Base-by-base conservation (phyloP, 2,888 invertebrate species). In the Conchocele bisecta region DNA sequence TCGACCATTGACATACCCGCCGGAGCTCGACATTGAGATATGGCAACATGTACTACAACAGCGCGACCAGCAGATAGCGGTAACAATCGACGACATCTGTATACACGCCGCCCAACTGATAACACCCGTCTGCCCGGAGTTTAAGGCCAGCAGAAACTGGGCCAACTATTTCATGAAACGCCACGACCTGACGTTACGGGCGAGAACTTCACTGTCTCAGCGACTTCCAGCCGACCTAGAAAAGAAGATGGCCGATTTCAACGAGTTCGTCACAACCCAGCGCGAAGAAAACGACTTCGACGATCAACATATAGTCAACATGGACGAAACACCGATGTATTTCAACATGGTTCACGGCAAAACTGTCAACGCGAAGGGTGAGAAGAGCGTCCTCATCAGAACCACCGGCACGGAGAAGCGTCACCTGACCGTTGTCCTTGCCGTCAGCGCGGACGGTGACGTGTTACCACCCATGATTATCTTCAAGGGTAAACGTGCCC, bases 251-350 rank as follows among this genome's bases (percentile, higher is more conserved):
- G 7, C 3, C 15, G 31, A 39, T n/a, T 72, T 72, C 26, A 56
- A 72, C 53, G 11, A 26, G 1, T 66, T 61, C 22, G 35, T 69
- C 6, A 41, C 13, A 20, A 42, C 37, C 9, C 35, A 57, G 13
- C 20, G 69, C 22, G n/a, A 28, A 7, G 56, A 59, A 11, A 65
- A 70, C 29, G 70, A 75, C 0, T 75, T 70, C 17, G 66, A 75
- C 7, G 56, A 68, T 31, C 26, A 33, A n/a, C 22, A 39, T 13
- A 75, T 75, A 9, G 48, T 69, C 1, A 69, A 74, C 31, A 74
- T 74, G 69, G 69, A 74, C 28, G 65, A 74, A 33, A 58, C 66
- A 0, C 63, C 63, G 2, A 37, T 63, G 22, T 54, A 53, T 39
- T 63, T 63, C 28, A 56, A 54, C 37, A 26, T 75, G 17, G 53